These are phyloP conservation scores for Machimus rusticus DNA, from an alignment of 2,888 invertebrate species.

Conservation along the genomic window DNA sequence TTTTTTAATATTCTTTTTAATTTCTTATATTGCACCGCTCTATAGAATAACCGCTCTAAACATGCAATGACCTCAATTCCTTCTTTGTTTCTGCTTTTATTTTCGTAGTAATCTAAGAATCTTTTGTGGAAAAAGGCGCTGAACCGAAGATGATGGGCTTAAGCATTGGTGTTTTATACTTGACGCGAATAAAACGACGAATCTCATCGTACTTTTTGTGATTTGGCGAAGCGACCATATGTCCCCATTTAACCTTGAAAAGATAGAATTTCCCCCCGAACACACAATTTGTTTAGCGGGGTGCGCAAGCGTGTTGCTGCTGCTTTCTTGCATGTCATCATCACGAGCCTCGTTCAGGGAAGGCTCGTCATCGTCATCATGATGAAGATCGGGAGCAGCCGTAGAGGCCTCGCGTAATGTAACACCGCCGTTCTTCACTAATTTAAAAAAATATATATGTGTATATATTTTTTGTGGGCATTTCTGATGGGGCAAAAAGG, in stretches of 20 bases:
- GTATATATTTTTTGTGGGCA: neutral
- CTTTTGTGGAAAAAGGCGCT: neutral
- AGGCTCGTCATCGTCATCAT: neutral
- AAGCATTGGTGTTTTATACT: neutral
- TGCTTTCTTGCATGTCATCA: neutral
- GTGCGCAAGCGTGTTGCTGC: neutral
- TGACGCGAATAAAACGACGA: neutral
- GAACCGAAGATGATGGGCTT: neutral
- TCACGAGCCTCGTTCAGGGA: neutral
- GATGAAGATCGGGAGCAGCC: neutral
- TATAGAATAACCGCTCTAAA: neutral
- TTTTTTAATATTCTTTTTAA: neutral
- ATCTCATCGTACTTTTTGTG: neutral
- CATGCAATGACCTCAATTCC: neutral
- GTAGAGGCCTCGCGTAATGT: neutral
- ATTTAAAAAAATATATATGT: neutral
- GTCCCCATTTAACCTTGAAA: neutral
- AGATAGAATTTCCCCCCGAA: conserved; percentile 17
- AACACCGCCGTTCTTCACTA: conserved; percentile 26
- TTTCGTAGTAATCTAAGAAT: neutral
- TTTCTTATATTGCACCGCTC: neutral
- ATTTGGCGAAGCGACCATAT: neutral
- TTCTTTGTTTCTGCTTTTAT: neutral
- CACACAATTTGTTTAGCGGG: neutral
- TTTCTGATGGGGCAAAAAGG: neutral